phyloP scores from a whole-genome alignment of 2,888 invertebrate genomes.

The Meghimatium bilineatum region DNA sequence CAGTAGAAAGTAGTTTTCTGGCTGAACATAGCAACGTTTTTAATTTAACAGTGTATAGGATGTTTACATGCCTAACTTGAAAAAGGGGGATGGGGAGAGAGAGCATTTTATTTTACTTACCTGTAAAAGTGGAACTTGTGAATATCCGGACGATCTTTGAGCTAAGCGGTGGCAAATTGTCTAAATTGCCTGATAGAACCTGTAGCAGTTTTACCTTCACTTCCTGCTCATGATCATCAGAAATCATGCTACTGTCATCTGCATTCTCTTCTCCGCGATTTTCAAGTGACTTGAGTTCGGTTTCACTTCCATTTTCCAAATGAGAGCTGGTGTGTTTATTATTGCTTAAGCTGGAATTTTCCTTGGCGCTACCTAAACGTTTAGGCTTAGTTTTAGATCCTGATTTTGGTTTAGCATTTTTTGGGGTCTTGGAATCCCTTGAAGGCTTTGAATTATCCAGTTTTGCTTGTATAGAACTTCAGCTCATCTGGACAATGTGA shows the following conservation, averaged over 20 bases:
- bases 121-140: slow-evolving; percentile 98
- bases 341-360: background rate
- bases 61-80: too few relatives aligned
- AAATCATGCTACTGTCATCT: slow-evolving; percentile 1
- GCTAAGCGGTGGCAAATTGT: slow-evolving; percentile 93
- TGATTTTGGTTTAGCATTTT: background rate
- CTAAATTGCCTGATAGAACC: slow-evolving; percentile 75
- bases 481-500: too few relatives aligned
- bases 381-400: slow-evolving; percentile 9
- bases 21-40: too few relatives aligned
- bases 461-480: background rate
- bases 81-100: too few relatives aligned
- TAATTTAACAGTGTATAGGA: too few relatives aligned
- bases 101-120: too few relatives aligned
- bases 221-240: slow-evolving; percentile 59
- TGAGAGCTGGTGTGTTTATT: background rate
- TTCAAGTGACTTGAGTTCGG: background rate
- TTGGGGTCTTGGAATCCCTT: background rate
- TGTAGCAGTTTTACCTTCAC: slow-evolving; percentile 56
- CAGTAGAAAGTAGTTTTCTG: too few relatives aligned
- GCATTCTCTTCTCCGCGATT: slow-evolving; percentile 15
- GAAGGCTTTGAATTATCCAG: background rate
- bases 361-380: slow-evolving; percentile 4
- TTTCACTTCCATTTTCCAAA: slow-evolving; percentile 1
- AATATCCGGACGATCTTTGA: slow-evolving; percentile 99